Base-by-base conservation (phyloP, 2,113 vertebrate genomes). In the Corythornis cristatus region DNA sequence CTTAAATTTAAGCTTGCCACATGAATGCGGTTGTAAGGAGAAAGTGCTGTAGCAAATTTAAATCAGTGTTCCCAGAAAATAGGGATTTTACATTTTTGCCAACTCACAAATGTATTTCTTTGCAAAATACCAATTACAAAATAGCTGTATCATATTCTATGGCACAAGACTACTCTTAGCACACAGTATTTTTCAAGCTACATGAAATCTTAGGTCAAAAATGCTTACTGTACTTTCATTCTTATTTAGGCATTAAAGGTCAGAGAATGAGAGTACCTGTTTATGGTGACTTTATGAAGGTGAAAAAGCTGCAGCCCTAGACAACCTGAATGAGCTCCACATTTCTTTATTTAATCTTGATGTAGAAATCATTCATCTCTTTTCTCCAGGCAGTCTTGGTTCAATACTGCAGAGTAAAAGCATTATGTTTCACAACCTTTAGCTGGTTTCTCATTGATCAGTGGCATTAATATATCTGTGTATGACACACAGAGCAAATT, bases 371-470 rank as follows among this genome's bases (percentile, higher is more conserved):
- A 92, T 89, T 78, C 43, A 64, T 88, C 37, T 86, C 16, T 95
- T 88, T 86, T 90, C 71, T 94, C 33, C 68, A 43, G 40, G 53
- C 43, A 93, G 61, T 15, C 14, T 40, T 76, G 37, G 62, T 89
- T 90, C 83, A 65, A 94, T 89, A 88, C 33, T 78, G 21, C 60
- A 75, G 42, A 54, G 16, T 61, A 40, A 83, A 93, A 56, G 46
- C n/a, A 70, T 92, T 89, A 78, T 93, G 51, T 86, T 91, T 94
- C 74, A 46, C 61, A 86, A 57, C 50, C 75, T 92, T 83, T 70
- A 78, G 23, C 29, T 90, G 33, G 26, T 88, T 96, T 71, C 66
- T 91, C 58, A 86, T 65, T 93, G 83, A 96, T 92, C 92, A 93
- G 19, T 85, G 79, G 58, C 68, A 42, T 82, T 66, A 93, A 86